These are phyloP conservation scores for Pelobates fuscus DNA, from an alignment of 2,113 vertebrate species.

Conservation along the genomic window DNA sequence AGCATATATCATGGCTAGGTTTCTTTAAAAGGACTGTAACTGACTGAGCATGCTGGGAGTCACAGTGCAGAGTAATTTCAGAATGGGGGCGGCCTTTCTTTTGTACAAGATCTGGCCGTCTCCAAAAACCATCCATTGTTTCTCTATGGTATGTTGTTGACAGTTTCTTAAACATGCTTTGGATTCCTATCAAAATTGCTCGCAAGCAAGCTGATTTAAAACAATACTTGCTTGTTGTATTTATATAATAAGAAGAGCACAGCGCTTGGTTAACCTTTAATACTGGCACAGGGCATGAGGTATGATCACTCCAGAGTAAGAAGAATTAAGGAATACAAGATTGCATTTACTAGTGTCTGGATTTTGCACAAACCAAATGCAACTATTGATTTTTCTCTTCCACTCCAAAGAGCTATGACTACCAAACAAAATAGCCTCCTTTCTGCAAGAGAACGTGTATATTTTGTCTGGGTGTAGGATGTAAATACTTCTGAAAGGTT, in stretches of 20 bases:
- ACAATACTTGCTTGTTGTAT: conserved; percentile 72
- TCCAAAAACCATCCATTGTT: conserved; percentile 69
- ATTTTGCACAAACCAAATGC: background rate
- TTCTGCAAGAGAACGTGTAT: background rate
- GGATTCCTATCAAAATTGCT: conserved; percentile 74
- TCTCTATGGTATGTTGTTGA: conserved; percentile 72
- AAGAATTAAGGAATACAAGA: background rate
- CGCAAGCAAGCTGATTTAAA: conserved; percentile 69
- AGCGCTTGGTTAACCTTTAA: conserved; percentile 72
- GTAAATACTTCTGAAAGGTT: background rate
- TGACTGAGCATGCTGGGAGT: background rate
- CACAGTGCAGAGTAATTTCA: background rate
- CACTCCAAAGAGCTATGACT: background rate
- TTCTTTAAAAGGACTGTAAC: background rate
- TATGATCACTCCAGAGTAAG: conserved; percentile 57
- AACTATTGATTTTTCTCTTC: background rate
- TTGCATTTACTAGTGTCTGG: background rate
- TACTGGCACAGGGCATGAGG: conserved; percentile 56
- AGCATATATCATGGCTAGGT: too few species aligned
- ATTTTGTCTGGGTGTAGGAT: background rate
- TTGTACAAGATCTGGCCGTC: conserved; percentile 61
- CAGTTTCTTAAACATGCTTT: conserved; percentile 75
- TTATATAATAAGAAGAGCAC: conserved; percentile 67
- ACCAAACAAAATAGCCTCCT: background rate
- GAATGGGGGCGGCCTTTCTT: background rate